A percentile compares a stretch with the other conserved stretches of the same genome.
These are phyloP conservation scores for Luperina testacea DNA, from an alignment of 2,888 invertebrate genomes.

Conservation along the genomic window DNA sequence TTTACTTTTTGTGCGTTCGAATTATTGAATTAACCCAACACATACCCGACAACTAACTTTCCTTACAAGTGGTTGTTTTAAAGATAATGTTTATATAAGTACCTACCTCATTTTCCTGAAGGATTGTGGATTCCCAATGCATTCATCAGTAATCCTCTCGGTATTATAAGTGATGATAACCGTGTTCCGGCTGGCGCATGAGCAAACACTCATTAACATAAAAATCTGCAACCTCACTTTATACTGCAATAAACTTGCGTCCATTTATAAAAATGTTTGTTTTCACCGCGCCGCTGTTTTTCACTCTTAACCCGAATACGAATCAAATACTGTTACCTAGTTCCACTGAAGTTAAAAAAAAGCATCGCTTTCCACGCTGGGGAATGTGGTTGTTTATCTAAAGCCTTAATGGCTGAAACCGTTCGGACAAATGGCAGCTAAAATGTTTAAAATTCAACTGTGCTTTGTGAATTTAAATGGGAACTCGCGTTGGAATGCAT, in stretches of 20 bases:
- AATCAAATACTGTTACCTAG: conserved; percentile 46
- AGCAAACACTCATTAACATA: not conserved
- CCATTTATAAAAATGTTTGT: conserved; percentile 34
- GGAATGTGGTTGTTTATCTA: conserved; percentile 49
- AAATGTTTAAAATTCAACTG: conserved; percentile 46
- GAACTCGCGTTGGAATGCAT: not conserved
- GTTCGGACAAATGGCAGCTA: conserved; percentile 19
- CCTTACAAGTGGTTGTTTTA: not conserved
- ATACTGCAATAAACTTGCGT: conserved; percentile 1
- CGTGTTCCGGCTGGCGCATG: too few relatives aligned
- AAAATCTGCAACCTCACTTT: not conserved
- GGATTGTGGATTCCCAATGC: not conserved
- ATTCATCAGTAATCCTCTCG: not conserved
- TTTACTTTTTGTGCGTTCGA: not conserved
- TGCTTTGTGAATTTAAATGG: conserved; percentile 21
- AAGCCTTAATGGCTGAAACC: conserved; percentile 37
- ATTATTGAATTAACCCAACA: not conserved
- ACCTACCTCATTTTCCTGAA: not conserved
- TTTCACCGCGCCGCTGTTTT: conserved; percentile 25
- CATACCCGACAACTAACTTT: not conserved
- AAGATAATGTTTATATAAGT: not conserved
- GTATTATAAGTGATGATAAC: not conserved
- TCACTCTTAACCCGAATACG: conserved; percentile 43
- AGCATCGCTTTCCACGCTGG: conserved; percentile 28
- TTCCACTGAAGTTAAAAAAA: conserved; percentile 40